A percentile compares a stretch with the other conserved stretches of the same genome.
Conservation (phyloP, 2,113 vertebrate genomes). For the Ageneiosus marmoratus region DNA sequence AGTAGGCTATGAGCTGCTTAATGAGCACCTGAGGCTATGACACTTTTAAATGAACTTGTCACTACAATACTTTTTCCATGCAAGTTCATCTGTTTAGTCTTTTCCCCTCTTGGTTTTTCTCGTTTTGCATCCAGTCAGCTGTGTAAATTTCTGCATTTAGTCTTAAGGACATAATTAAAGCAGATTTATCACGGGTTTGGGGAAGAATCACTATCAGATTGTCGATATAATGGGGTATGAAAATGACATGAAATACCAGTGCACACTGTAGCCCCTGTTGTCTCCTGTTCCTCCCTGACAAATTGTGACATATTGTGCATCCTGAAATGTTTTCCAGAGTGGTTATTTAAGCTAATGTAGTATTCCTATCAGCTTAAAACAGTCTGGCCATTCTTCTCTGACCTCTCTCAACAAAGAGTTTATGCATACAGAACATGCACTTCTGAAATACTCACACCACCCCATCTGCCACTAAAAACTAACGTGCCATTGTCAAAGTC, state of each 20-base stretch:
- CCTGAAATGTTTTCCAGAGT: not conserved
- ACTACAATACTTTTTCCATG: constrained; percentile 32
- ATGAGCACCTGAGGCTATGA: constrained; percentile 38
- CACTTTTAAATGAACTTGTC: constrained; percentile 41
- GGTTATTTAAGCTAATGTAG: not conserved
- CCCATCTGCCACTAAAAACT: not conserved
- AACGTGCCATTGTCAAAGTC: not conserved
- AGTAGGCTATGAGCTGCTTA: constrained; percentile 34
- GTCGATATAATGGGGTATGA: not conserved
- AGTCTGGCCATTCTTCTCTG: not conserved
- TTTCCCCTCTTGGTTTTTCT: not conserved
- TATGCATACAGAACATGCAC: not conserved
- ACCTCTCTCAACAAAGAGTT: not conserved
- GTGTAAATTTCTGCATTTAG: not conserved
- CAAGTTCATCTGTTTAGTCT: constrained; percentile 23
- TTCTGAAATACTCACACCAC: not conserved
- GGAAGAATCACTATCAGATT: not conserved
- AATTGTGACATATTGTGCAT: not conserved
- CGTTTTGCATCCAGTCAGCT: constrained; percentile 15
- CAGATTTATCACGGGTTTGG: not conserved
- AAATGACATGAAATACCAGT: not conserved
- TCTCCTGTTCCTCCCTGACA: not conserved
- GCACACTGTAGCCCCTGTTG: not conserved
- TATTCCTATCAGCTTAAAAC: not conserved
- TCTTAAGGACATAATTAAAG: constrained; percentile 9